phyloP scores from a whole-genome alignment of 2,797 vertebrate genomes.

The Sebastes oblongus region DNA sequence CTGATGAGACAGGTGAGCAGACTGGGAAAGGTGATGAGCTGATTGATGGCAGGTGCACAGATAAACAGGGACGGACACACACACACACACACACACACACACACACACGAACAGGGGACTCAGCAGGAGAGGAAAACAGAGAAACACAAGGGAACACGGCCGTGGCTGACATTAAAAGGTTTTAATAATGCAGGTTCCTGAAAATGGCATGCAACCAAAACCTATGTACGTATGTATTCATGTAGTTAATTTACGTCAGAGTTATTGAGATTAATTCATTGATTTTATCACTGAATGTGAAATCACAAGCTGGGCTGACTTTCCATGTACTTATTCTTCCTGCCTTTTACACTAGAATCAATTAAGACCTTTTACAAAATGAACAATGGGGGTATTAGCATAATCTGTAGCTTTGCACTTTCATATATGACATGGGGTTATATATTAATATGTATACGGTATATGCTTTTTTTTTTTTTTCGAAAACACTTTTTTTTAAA shows the following conservation, averaged over 20 bases:
- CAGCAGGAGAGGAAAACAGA: neutral
- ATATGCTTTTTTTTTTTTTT: no score
- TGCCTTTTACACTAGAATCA: neutral
- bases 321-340: neutral
- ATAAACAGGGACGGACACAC: neutral
- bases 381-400: neutral
- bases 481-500: no score
- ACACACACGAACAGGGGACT: neutral
- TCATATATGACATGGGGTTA: no score
- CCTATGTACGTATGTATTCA: neutral
- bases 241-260: neutral
- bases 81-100: neutral
- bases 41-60: neutral
- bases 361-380: neutral
- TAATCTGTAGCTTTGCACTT: no score
- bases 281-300: neutral
- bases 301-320: neutral
- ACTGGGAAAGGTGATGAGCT: neutral
- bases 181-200: neutral
- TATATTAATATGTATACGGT: no score
- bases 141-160: neutral
- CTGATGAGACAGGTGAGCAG: neutral
- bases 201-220: neutral
- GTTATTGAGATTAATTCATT: neutral
- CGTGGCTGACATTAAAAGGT: neutral